Percentiles rank a stretch among this genome's conserved stretches.
These are phyloP conservation scores for Rhizomys pruinosus DNA, from an alignment of 2,113 vertebrate genomes.

Conservation along the genomic window DNA sequence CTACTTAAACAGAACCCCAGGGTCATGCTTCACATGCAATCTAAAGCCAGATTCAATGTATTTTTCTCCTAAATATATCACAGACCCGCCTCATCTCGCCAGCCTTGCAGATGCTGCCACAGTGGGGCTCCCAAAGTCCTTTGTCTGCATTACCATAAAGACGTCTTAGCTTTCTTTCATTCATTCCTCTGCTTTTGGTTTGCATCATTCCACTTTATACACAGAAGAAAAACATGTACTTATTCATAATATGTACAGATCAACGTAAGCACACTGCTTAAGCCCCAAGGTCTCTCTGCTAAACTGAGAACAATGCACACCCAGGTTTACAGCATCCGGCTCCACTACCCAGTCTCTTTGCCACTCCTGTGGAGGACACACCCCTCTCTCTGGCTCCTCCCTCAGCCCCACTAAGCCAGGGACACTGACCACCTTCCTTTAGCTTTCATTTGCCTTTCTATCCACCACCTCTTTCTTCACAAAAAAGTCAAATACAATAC, in stretches of 20 bases:
- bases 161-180: not conserved
- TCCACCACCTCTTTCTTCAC: no score
- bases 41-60: not conserved
- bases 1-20: not conserved
- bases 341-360: not conserved
- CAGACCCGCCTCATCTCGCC: not conserved
- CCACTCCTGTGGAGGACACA: not conserved
- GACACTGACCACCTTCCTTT: fast-evolving
- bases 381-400: no score
- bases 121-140: not conserved
- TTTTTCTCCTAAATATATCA: not conserved
- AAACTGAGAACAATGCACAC: no score
- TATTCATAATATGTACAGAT: not conserved
- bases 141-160: not conserved
- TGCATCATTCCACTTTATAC: not conserved
- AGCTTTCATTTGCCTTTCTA: not conserved
- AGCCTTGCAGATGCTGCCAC: not conserved
- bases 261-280: not conserved
- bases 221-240: not conserved
- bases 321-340: fast-evolving
- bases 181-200: not conserved
- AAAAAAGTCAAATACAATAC: not conserved
- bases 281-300: not conserved
- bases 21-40: not conserved
- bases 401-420: not conserved